These are phyloP conservation scores for Corydoras maculifer DNA, from an alignment of 2,113 vertebrate genomes.

Conservation along the genomic window DNA sequence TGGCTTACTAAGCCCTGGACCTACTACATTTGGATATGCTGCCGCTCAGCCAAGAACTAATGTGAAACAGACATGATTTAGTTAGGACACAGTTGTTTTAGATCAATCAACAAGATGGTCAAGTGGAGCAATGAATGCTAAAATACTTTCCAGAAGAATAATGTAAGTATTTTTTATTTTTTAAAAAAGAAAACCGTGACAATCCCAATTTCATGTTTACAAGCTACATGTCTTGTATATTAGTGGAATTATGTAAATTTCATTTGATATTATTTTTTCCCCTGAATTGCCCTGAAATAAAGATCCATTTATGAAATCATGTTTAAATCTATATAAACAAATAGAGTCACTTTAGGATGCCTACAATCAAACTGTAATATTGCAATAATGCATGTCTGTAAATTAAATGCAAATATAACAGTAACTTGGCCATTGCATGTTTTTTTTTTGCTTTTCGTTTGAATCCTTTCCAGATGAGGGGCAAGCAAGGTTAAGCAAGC, in stretches of 20 bases:
- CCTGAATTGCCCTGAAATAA: too few species aligned
- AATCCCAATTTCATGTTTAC: not conserved
- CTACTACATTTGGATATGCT: slow-evolving; percentile 25
- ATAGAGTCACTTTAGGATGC: not conserved
- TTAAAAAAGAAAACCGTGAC: not conserved
- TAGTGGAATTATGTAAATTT: too few species aligned
- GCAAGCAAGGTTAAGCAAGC: slow-evolving; percentile 64
- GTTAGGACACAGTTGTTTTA: not conserved
- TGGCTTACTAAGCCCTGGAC: slow-evolving; percentile 28
- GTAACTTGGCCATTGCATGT: not conserved
- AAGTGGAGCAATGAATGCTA: slow-evolving; percentile 10
- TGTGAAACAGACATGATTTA: slow-evolving; percentile 29
- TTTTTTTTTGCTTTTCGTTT: slow-evolving; percentile 9
- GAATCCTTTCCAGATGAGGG: slow-evolving; percentile 31
- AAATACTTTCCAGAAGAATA: slow-evolving; percentile 16
- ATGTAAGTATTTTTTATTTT: slow-evolving; percentile 29
- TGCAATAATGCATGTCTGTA: not conserved
- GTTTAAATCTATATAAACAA: too few species aligned
- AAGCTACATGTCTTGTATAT: too few species aligned
- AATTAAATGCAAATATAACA: not conserved
- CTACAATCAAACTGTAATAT: not conserved
- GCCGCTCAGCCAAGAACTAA: slow-evolving; percentile 23
- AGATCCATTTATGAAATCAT: too few species aligned
- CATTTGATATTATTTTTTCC: too few species aligned
- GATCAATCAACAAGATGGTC: slow-evolving; percentile 16